These are phyloP conservation scores for Lophura nycthemera DNA, from an alignment of 2,113 vertebrate species.

Conservation along the genomic window DNA sequence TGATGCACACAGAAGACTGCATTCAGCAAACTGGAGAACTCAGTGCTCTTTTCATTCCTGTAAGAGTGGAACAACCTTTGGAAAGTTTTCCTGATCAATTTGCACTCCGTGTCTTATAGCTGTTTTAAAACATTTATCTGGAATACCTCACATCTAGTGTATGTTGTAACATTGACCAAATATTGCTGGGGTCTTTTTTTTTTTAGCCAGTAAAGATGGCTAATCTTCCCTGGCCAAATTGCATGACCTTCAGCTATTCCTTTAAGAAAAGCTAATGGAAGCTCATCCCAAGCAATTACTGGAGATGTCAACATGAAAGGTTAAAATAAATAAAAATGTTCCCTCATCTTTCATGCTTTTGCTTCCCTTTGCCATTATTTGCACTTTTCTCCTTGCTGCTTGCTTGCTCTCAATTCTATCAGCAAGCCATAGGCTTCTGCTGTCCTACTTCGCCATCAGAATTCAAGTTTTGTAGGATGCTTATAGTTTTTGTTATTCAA, in stretches of 20 bases:
- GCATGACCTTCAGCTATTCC: constrained; percentile 34
- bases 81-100: not conserved
- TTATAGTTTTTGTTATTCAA: not conserved
- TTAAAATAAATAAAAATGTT: not conserved
- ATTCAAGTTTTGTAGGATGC: not conserved
- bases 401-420: not conserved
- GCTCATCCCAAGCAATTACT: not conserved
- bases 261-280: not conserved
- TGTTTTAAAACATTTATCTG: not conserved
- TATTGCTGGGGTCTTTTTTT: not conserved
- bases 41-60: not conserved
- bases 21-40: not conserved
- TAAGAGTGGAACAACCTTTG: not conserved
- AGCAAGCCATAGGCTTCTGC: not conserved
- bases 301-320: not conserved
- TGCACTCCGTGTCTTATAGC: not conserved
- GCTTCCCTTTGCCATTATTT: not conserved
- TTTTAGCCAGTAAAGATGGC: not conserved
- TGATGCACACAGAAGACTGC: not conserved
- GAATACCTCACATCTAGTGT: not conserved
- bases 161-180: not conserved
- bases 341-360: not conserved
- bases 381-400: not conserved
- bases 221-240: constrained; percentile 27
- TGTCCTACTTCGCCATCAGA: not conserved